Percentiles rank a stretch among this genome's conserved stretches.
Evolutionary conservation across 1,140 invertebrate genomes (phyloP).

Genomic region (Aricia agestis): DNA sequence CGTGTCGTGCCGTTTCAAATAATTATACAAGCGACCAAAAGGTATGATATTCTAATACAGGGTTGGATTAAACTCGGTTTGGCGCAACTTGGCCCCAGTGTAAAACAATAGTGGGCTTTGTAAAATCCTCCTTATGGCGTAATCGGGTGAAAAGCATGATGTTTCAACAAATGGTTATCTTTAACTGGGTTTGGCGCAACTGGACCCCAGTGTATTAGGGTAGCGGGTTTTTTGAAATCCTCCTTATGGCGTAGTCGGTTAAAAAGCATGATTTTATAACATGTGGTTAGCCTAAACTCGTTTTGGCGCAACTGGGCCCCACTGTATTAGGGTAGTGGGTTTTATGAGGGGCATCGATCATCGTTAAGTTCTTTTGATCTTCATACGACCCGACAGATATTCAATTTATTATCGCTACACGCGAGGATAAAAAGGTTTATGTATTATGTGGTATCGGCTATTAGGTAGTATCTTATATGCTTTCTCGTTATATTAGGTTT

Average conservation of each 20-base stretch:
- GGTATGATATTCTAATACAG: too few relatives aligned
- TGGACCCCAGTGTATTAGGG: not conserved
- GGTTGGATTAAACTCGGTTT: too few relatives aligned
- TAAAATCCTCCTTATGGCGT: not conserved
- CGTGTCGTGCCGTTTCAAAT: too few relatives aligned
- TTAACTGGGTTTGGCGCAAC: too few relatives aligned
- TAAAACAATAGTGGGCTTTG: conserved; percentile 15
- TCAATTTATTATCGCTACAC: conserved; percentile 6
- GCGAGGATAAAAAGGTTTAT: not conserved
- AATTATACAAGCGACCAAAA: not conserved
- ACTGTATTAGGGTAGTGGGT: not conserved
- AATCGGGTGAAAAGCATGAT: too few relatives aligned
- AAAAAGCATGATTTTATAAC: too few relatives aligned
- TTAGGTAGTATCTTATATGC: too few relatives aligned
- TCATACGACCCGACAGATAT: conserved; percentile 23
- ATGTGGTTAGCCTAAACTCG: too few relatives aligned
- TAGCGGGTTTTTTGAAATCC: conserved; percentile 18
- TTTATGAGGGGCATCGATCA: conserved; percentile 34
- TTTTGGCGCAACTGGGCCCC: not conserved
- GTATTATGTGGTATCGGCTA: not conserved
- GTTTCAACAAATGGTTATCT: too few relatives aligned
- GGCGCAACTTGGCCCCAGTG: not conserved
- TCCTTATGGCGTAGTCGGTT: too few relatives aligned
- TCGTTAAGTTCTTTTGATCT: conserved; percentile 28
- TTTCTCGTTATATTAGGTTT: too few relatives aligned